phyloP scores from a whole-genome alignment of 2,113 vertebrate genomes.

The Hirundichthys speculiger region DNA sequence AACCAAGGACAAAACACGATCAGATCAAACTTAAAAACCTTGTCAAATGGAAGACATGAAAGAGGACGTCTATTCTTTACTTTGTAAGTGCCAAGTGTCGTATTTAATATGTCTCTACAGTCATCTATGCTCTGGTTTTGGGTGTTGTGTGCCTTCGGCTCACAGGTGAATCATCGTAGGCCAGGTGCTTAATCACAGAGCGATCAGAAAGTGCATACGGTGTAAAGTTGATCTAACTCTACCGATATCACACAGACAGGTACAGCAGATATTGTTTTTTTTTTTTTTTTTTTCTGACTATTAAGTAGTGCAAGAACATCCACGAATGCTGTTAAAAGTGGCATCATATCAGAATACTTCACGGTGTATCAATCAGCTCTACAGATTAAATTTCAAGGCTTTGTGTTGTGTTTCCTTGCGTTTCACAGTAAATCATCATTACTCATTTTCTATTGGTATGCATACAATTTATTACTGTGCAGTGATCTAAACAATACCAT shows the following conservation, averaged over 20 bases:
- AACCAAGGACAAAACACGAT: constrained; percentile 58
- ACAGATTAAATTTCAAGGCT: constrained; percentile 58
- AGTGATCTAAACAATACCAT: constrained; percentile 55
- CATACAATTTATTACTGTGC: constrained; percentile 60
- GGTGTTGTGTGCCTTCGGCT: constrained; percentile 47
- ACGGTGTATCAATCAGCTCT: constrained; percentile 61
- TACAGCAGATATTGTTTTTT: constrained; percentile 48
- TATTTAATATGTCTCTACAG: constrained; percentile 39
- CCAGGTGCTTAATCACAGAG: constrained; percentile 57
- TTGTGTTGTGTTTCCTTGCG: constrained; percentile 55
- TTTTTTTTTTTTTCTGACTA: constrained; percentile 45
- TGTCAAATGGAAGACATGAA: constrained; percentile 71
- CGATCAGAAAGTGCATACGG: constrained; percentile 63
- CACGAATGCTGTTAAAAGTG: constrained; percentile 67
- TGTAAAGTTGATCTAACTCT: constrained; percentile 57
- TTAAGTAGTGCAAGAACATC: constrained; percentile 73
- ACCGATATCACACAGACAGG: constrained; percentile 56
- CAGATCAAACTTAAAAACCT: constrained; percentile 46
- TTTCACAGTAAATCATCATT: constrained; percentile 63
- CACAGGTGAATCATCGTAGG: constrained; percentile 35
- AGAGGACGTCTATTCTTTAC: constrained; percentile 37
- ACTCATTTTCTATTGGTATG: constrained; percentile 53
- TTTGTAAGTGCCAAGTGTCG: constrained; percentile 50
- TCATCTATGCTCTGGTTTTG: constrained; percentile 35
- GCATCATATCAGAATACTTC: constrained; percentile 68